These are phyloP conservation scores for Naja naja DNA, from an alignment of 2,113 vertebrate genomes.

Conservation along the genomic window DNA sequence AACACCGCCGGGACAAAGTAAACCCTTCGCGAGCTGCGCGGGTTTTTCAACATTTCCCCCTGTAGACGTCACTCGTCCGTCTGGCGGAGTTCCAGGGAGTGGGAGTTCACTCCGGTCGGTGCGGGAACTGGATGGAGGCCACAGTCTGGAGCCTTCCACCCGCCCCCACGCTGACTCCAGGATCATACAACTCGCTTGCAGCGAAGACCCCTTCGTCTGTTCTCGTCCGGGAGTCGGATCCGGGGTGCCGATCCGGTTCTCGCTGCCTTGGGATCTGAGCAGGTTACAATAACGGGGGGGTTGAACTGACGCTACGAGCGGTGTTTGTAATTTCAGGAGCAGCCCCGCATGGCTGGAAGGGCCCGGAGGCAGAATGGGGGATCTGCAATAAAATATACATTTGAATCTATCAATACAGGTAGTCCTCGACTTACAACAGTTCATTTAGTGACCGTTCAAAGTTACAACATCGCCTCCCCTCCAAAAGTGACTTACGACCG, in stretches of 20 bases:
- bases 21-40: slow-evolving; percentile 14
- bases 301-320: not conserved
- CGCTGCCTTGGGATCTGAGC: not conserved
- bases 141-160: not conserved
- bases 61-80: not conserved
- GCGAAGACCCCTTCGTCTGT: fast-evolving
- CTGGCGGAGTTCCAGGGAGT: not conserved
- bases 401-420: not conserved
- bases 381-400: slow-evolving; percentile 38
- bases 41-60: slow-evolving; percentile 47
- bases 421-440: not conserved
- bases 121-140: slow-evolving; percentile 20
- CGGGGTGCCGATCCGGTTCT: fast-evolving
- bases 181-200: not conserved
- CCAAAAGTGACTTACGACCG: not conserved
- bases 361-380: not conserved
- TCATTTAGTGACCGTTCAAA: not conserved
- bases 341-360: not conserved
- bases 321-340: not conserved
- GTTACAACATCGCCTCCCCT: fast-evolving
- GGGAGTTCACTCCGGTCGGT: slow-evolving; percentile 42
- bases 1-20: slow-evolving; percentile 74
- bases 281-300: not conserved
- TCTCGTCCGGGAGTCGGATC: not conserved
- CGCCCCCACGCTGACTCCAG: not conserved